phyloP scores from a whole-genome alignment of 2,113 vertebrate genomes.

The Ceyx melanurus region DNA sequence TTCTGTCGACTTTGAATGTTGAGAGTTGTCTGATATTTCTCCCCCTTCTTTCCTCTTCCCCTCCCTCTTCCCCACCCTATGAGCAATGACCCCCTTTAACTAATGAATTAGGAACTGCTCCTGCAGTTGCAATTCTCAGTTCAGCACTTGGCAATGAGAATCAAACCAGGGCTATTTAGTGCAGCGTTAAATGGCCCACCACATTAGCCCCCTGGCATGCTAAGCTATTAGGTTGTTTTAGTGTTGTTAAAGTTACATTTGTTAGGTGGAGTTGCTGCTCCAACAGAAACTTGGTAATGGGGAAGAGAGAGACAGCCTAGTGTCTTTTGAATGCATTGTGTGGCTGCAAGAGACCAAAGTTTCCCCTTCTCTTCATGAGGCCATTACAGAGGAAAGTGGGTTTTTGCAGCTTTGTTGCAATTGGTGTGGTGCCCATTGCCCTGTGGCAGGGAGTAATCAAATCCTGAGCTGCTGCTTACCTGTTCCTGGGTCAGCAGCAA shows the following conservation, averaged over 20 bases:
- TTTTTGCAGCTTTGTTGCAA: background rate
- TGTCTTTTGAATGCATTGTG: background rate
- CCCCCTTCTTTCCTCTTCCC: background rate
- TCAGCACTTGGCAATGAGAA: slow-evolving; percentile 80
- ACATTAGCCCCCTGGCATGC: slow-evolving; percentile 83
- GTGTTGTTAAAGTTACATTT: slow-evolving; percentile 83
- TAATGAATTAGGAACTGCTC: slow-evolving; percentile 79
- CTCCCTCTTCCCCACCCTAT: slow-evolving; percentile 62
- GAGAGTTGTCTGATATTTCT: slow-evolving; percentile 23
- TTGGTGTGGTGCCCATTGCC: background rate
- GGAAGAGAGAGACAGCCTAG: background rate
- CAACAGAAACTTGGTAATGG: slow-evolving; percentile 65
- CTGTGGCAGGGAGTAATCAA: background rate
- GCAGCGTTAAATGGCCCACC: slow-evolving; percentile 80
- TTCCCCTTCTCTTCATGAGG: background rate
- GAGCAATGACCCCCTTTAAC: slow-evolving; percentile 84
- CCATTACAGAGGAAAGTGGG: background rate
- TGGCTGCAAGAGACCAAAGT: background rate
- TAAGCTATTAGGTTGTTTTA: slow-evolving; percentile 82
- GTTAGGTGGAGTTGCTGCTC: slow-evolving; percentile 78
- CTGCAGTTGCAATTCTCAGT: slow-evolving; percentile 80
- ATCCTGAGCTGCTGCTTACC: background rate
- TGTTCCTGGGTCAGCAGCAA: background rate
- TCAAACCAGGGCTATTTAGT: slow-evolving; percentile 81
- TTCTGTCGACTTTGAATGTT: slow-evolving; percentile 64